Base-by-base conservation (phyloP, 2,797 vertebrate genomes). In the Iguana delicatissima region DNA sequence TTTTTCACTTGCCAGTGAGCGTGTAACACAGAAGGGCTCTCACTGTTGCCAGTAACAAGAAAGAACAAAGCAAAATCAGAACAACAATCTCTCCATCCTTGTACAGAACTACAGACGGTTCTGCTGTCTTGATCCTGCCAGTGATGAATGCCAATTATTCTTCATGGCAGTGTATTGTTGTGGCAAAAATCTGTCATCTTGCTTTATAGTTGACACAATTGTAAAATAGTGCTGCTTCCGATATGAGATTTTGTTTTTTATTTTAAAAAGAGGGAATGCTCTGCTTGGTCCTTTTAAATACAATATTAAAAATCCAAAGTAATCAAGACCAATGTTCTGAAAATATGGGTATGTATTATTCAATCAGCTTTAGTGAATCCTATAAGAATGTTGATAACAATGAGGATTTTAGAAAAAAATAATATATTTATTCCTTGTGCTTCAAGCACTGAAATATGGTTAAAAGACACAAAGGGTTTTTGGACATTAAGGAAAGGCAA, bases 1-100 rank as follows among this genome's bases (percentile, higher is more conserved):
- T 95, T 94, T 95, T 96, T 91, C 91, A 94, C 93, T 92, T 95
- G 92, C 42, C 84, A 91, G 92, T 93, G 92, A 90, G 94, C 91
- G 89, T 91, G 74, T 89, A 93, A 89, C 72, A 90, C 90, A 59
- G 67, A 89, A 88, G 59, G 93, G 87, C 91, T 91, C 72, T 92
- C 91, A 90, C 89, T 87, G 93, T 83, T 92, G 62, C 84, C 92
- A 81, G 84, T 89, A 93, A 91, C 80, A 35, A 77, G 72, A 59
- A 80, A 73, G 79, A 90, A 67, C n/a, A 77, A 80, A 87, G 42
- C 46, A 84, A 87, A 83, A 82, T 32, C 52, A 82, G 82, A 87
- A 32, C 46, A 76, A 67, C 57, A 50, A 32, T 82, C 42, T 76
- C 1, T 82, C 24, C 18, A 76, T 46, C 57, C 55, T 29, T 76